These are phyloP conservation scores for Keiferia lycopersicella DNA, from an alignment of 2,888 invertebrate species.

Conservation along the genomic window DNA sequence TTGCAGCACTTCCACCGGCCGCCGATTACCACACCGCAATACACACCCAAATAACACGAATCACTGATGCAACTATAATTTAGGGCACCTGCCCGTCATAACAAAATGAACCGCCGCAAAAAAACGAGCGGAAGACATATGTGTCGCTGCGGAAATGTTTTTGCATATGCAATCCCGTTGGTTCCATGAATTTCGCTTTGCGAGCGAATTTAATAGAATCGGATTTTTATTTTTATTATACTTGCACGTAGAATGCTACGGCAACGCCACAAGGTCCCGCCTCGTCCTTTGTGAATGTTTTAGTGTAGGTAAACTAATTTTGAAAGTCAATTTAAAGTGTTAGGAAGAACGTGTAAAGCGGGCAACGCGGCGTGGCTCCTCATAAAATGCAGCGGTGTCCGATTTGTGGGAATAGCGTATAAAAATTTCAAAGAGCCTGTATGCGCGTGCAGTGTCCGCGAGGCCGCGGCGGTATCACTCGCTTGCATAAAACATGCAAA, in stretches of 20 bases:
- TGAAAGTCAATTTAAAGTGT: conserved; percentile 18
- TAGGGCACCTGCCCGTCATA: conserved; percentile 41
- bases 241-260: neutral
- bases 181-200: conserved; percentile 19
- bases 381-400: conserved; percentile 67
- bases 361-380: conserved; percentile 52
- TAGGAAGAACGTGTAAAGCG: conserved; percentile 35
- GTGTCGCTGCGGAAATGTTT: conserved; percentile 30
- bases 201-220: conserved; percentile 17
- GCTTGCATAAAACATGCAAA: conserved; percentile 79
- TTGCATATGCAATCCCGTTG: conserved; percentile 18
- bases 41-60: conserved; percentile 48
- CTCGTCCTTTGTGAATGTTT: conserved; percentile 19
- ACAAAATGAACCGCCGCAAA: conserved; percentile 38
- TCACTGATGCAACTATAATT: conserved; percentile 43
- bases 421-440: conserved; percentile 73
- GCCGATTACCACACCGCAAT: conserved; percentile 52
- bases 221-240: conserved; percentile 4
- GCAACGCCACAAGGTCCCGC: neutral
- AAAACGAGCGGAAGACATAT: conserved; percentile 34
- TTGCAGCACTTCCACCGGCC: conserved; percentile 33
- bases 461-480: conserved; percentile 58
- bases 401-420: conserved; percentile 76
- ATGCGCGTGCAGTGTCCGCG: conserved; percentile 55
- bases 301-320: conserved; percentile 17